Base-by-base conservation (phyloP, 2,113 vertebrate species). In the Oophaga pumilio region DNA sequence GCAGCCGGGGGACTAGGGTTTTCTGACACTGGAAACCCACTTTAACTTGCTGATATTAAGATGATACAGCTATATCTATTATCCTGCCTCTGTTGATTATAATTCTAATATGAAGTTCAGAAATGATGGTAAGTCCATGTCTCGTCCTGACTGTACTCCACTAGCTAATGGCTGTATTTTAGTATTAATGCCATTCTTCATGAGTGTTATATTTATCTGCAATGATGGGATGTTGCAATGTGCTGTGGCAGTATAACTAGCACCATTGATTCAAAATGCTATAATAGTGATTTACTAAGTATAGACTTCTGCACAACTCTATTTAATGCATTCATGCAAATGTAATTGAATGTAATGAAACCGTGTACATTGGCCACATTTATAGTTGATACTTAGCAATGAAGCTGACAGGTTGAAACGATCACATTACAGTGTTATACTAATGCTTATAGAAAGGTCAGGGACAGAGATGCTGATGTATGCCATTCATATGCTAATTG, bases 301-400 rank as follows among this genome's bases (percentile, higher is more conserved):
- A 60, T 78, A 43, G 59, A 66, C 59, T 66, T 53, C 60, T 66
- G 59, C 33, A 66, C 74, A 73, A 73, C 69, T 73, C 59, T 17
- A 76, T 77, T 28, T 66, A 86, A 86, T 77, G 60, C 74, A 43
- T 77, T 86, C 59, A 78, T 22, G 68, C 85, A 78, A 86, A 66
- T 86, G 85, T 78, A 86, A 78, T 78, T 77, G 59, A 68, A 73
- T 74, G 59, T 78, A 86, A 86, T 86, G 74, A 78, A 86, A 66
- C 85, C 33, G 22, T 66, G 59, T 50, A 66, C 60, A 78, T 64
- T 66, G 43, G 28, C 59, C 64, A 86, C 60, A 68, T 26, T 78
- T 62, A 78, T 77, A 33, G n/a, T 33, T 69, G 77, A 76, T 76
- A 68, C 50, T 66, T 78, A 60, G 62, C 74, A 77, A 78, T 76